Conservation (phyloP, 2,888 invertebrate species). For the Malacosoma neustria region DNA sequence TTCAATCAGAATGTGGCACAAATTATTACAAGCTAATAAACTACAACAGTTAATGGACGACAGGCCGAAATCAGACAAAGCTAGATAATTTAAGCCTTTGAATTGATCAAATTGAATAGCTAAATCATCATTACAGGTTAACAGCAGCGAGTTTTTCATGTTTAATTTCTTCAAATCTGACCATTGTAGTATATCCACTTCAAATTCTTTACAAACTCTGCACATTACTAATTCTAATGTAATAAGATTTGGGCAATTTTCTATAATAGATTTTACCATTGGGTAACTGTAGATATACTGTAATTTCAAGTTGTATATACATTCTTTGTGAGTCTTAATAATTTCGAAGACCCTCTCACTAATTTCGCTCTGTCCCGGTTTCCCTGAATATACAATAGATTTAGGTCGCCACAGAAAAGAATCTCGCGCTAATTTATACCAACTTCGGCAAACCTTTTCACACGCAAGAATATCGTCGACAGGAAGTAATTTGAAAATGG, state of each 20-base stretch:
- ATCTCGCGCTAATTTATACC: conserved; percentile 47
- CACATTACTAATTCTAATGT: conserved; percentile 62
- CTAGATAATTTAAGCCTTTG: conserved; percentile 38
- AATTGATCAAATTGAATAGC: conserved; percentile 44
- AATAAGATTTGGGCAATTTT: conserved; percentile 42
- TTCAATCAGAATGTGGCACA: conserved; percentile 53
- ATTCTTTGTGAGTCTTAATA: conserved; percentile 39
- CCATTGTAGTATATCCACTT: conserved; percentile 41
- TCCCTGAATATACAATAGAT: conserved; percentile 46
- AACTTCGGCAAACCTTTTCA: conserved; percentile 47
- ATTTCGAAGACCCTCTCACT: conserved; percentile 39
- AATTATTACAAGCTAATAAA: conserved; percentile 40
- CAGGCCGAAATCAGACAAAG: conserved; percentile 59
- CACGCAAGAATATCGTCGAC: conserved; percentile 43
- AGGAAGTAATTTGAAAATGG: conserved; percentile 49
- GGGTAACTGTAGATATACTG: conserved; percentile 54
- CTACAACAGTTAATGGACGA: conserved; percentile 39
- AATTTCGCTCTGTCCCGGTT: conserved; percentile 44
- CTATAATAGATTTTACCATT: conserved; percentile 37
- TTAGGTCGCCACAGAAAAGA: conserved; percentile 43
- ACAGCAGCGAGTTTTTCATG: conserved; percentile 51
- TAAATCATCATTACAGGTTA: conserved; percentile 30
- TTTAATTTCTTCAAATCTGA: conserved; percentile 45
- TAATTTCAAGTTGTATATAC: conserved; percentile 42
- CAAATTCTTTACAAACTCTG: conserved; percentile 43